Evolutionary conservation across 2,797 vertebrate genomes (phyloP).

Genomic region (Periparus ater): DNA sequence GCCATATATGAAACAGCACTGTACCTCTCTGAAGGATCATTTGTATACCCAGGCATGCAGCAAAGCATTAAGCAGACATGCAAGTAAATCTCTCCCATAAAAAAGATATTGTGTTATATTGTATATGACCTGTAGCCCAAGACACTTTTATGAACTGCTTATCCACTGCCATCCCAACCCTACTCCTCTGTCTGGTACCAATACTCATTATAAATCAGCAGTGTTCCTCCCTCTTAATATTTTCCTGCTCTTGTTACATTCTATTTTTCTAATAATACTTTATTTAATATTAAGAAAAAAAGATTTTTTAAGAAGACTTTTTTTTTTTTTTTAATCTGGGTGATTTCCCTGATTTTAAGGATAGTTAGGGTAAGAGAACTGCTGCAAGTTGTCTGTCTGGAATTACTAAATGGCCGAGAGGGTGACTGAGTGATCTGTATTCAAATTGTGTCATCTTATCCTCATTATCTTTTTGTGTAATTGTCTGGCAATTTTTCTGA

Average conservation of each 20-base stretch:
- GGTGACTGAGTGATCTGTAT: conserved; percentile 54
- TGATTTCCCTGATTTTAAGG: conserved; percentile 1
- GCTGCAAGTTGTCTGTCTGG: conserved; percentile 32
- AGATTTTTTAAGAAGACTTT: rapidly evolving
- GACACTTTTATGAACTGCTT: conserved; percentile 61
- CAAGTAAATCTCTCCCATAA: conserved; percentile 55
- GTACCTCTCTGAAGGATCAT: background rate
- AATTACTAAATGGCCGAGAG: conserved; percentile 14
- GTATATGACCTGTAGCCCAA: conserved; percentile 53
- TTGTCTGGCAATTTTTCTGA: conserved; percentile 51
- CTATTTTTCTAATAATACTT: background rate
- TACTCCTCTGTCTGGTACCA: conserved; percentile 11
- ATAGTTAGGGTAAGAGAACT: background rate
- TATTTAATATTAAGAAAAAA: background rate
- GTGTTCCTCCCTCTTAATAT: background rate
- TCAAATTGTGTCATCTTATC: conserved; percentile 55
- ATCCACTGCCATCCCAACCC: conserved; percentile 35
- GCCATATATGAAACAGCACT: background rate
- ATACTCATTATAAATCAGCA: conserved; percentile 27
- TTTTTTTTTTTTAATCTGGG: background rate
- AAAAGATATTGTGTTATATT: conserved; percentile 55
- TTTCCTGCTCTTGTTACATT: background rate
- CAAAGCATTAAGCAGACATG: conserved; percentile 56
- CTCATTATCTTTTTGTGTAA: conserved; percentile 55
- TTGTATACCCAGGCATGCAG: conserved; percentile 45